These are phyloP conservation scores for Subacronicta megacephala DNA, from an alignment of 2,888 invertebrate species.

Conservation along the genomic window DNA sequence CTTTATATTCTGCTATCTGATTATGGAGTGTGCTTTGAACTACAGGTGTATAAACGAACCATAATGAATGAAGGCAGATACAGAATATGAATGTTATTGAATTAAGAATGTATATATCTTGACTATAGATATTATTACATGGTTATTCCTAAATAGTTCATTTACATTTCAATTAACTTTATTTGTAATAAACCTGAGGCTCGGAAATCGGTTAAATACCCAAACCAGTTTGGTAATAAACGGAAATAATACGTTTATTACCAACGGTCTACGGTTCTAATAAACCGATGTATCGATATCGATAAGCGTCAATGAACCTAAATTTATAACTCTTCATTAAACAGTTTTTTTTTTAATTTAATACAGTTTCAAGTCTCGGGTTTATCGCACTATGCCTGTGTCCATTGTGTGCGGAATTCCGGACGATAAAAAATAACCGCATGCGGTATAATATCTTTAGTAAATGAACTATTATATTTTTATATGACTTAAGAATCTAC, in stretches of 20 bases:
- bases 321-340: no score
- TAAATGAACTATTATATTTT: slow-evolving; percentile 24
- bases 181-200: background rate
- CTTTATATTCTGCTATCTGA: slow-evolving; percentile 25
- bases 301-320: no score
- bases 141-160: slow-evolving; percentile 24
- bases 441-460: background rate
- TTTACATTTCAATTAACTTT: slow-evolving; percentile 27
- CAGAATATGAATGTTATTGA: slow-evolving; percentile 11
- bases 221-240: no score
- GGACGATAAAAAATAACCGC: background rate
- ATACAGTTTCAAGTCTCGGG: no score
- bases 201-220: no score
- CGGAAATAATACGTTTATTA: no score
- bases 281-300: no score
- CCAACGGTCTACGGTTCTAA: no score
- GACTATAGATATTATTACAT: slow-evolving; percentile 3
- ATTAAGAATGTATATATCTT: slow-evolving; percentile 16
- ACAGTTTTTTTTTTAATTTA: no score
- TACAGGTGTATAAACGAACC: background rate
- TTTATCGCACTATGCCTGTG: no score
- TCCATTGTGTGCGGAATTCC: no score
- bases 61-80: slow-evolving; percentile 23
- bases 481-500: slow-evolving; percentile 14
- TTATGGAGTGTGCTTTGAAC: slow-evolving; percentile 11